Conservation (phyloP, 2,113 vertebrate species). For the Scomber japonicus region DNA sequence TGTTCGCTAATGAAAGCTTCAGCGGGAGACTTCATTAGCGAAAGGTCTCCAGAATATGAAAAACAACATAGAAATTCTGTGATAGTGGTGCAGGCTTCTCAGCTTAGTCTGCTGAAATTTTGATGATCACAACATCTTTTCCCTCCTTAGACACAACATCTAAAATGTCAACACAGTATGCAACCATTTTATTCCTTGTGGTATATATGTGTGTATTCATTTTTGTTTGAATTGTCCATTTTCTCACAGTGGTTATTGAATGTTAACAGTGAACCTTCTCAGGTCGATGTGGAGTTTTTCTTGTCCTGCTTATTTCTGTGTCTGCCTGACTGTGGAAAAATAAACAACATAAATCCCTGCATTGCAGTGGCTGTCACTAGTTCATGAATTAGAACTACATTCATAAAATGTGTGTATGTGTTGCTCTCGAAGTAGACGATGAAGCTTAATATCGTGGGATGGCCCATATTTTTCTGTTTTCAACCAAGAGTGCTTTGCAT, state of each 20-base stretch:
- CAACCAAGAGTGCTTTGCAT: conserved; percentile 68
- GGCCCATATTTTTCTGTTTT: conserved; percentile 64
- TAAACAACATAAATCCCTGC: conserved; percentile 57
- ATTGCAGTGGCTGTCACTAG: conserved; percentile 65
- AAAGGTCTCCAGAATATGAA: conserved; percentile 56
- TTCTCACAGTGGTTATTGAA: conserved; percentile 37
- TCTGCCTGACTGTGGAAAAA: conserved; percentile 51
- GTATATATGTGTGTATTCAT: conserved; percentile 2
- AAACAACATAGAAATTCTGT: conserved; percentile 49
- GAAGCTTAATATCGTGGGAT: conserved; percentile 70
- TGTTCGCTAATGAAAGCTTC: conserved; percentile 63
- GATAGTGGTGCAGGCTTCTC: conserved; percentile 27
- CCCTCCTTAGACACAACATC: conserved; percentile 32
- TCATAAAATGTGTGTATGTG: conserved; percentile 55
- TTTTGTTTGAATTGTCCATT: conserved; percentile 28
- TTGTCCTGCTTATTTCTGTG: conserved; percentile 35
- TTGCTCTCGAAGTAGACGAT: conserved; percentile 41
- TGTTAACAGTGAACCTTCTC: conserved; percentile 50
- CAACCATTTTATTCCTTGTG: conserved; percentile 32
- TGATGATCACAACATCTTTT: conserved; percentile 22
- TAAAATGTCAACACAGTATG: conserved; percentile 25
- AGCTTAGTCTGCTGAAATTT: conserved; percentile 26
- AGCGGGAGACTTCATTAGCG: conserved; percentile 65
- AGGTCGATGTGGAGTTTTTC: conserved; percentile 46
- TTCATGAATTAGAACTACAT: conserved; percentile 69